Base-by-base conservation (phyloP, 2,113 vertebrate genomes). In the Eulemur rufifrons region DNA sequence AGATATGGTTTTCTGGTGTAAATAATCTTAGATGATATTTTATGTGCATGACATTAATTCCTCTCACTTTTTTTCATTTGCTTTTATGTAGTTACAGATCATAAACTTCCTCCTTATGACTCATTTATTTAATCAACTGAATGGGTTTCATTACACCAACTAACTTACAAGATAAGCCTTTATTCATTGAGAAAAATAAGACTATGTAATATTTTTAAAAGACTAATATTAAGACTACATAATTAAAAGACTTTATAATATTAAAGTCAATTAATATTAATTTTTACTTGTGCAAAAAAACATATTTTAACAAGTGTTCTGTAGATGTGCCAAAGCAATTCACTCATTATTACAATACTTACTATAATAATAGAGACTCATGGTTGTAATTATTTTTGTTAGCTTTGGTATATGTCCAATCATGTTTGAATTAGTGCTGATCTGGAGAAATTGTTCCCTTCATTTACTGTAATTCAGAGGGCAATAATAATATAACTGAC, bases 321-420 rank as follows among this genome's bases (percentile, higher is more conserved):
- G 2, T 82, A 82, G 17, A n/a, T 10, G n/a, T 74, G 50, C 6
- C 84, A 84, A 96, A 71, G 3, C 23, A 52, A 94, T 92, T 85
- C 29, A 80, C n/a, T 78, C 15, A 34, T 68, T 61, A 59, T 42
- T 83, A 39, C 78, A 71, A 27, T 23, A 52, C 59, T 90, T 85
- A 45, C 56, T 12, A 69, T 59, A 80, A 59, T 84, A 95, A 81
- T 64, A 47, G 27, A 54, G 21, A 61, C 5, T 74, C 47, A 39
- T 66, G 29, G 21, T 69, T 86, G 29, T 64, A 93, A 82, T 93
- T 86, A 92, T 66, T 88, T 95, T 93, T 82, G 45, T 93, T 94
- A 97, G 23, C 6, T 34, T 54, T 92, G 39, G 50, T 74, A 45
- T 52, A 64, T 83, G n/a, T 52, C 52, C 37, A 93, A 54, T 91